phyloP scores from a whole-genome alignment of 2,888 invertebrate genomes.

The Chromoteleia sp. region DNA sequence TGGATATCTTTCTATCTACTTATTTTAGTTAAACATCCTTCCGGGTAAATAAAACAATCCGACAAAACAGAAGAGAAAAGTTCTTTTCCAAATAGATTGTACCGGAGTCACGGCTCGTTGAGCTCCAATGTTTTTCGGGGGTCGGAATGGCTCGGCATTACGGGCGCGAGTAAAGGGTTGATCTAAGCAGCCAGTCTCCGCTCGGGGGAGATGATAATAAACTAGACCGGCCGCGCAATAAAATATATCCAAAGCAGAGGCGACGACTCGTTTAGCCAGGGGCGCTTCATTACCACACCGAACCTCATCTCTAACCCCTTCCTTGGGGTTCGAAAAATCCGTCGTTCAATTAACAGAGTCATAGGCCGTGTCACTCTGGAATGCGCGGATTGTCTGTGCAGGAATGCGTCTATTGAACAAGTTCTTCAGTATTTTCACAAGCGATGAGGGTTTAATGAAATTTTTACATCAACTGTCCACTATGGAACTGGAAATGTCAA shows the following conservation, averaged over 20 bases:
- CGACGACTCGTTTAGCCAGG: slow-evolving; percentile 82
- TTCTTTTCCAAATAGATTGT: slow-evolving; percentile 55
- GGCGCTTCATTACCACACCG: slow-evolving; percentile 83
- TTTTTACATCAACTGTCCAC: slow-evolving; percentile 34
- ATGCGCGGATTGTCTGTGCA: slow-evolving; percentile 64
- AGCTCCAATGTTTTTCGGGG: slow-evolving; percentile 80
- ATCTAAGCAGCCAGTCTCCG: slow-evolving; percentile 77
- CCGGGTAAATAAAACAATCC: slow-evolving; percentile 37
- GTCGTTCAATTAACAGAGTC: slow-evolving; percentile 71
- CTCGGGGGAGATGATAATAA: slow-evolving; percentile 81
- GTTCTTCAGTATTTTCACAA: slow-evolving; percentile 44
- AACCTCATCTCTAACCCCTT: slow-evolving; percentile 84
- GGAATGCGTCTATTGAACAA: slow-evolving; percentile 59
- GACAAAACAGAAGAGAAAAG: slow-evolving; percentile 41
- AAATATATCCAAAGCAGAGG: slow-evolving; percentile 83
- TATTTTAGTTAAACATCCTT: slow-evolving; percentile 30
- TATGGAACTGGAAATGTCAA: not conserved
- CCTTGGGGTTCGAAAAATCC: slow-evolving; percentile 72
- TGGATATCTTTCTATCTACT: not conserved
- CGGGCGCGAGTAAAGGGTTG: slow-evolving; percentile 83
- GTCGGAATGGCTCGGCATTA: slow-evolving; percentile 74
- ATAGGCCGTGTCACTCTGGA: slow-evolving; percentile 66
- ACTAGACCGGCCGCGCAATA: slow-evolving; percentile 81
- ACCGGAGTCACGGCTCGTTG: slow-evolving; percentile 80
- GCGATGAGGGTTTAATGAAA: slow-evolving; percentile 52